These are phyloP conservation scores for Geococcyx californianus DNA, from an alignment of 2,113 vertebrate genomes.

Conservation along the genomic window DNA sequence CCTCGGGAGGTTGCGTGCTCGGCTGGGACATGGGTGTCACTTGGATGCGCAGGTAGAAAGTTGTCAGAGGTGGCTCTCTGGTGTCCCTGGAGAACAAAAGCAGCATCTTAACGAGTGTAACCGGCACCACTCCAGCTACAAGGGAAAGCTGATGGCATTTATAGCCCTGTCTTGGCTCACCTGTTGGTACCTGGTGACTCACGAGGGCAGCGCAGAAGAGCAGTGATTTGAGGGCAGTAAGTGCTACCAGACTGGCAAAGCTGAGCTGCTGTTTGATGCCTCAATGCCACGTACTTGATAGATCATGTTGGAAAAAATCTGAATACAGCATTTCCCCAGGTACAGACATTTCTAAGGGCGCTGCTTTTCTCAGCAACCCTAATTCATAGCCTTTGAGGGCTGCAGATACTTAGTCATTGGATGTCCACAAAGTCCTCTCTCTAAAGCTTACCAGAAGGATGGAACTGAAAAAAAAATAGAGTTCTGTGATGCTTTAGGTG, in stretches of 20 bases:
- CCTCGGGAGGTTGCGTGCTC: background rate
- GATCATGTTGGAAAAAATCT: background rate
- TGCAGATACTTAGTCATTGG: background rate
- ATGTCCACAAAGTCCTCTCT: background rate
- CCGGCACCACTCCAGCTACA: accelerated
- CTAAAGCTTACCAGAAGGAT: conserved; percentile 1
- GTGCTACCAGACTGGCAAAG: background rate
- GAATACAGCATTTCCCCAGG: background rate
- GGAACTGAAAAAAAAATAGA: background rate
- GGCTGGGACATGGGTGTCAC: accelerated
- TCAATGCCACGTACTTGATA: background rate
- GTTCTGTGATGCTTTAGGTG: background rate
- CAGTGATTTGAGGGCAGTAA: background rate
- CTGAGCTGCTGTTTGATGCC: background rate
- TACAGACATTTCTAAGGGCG: background rate
- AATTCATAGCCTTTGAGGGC: background rate
- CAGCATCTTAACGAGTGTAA: accelerated
- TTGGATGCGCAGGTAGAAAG: accelerated
- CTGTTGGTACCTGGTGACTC: background rate
- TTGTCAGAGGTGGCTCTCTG: background rate
- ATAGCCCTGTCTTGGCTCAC: accelerated
- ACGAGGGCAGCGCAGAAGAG: accelerated
- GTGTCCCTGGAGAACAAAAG: background rate
- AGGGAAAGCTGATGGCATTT: background rate
- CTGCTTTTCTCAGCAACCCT: background rate